phyloP scores from a whole-genome alignment of 2,797 vertebrate species.

The Dryobates pubescens region DNA sequence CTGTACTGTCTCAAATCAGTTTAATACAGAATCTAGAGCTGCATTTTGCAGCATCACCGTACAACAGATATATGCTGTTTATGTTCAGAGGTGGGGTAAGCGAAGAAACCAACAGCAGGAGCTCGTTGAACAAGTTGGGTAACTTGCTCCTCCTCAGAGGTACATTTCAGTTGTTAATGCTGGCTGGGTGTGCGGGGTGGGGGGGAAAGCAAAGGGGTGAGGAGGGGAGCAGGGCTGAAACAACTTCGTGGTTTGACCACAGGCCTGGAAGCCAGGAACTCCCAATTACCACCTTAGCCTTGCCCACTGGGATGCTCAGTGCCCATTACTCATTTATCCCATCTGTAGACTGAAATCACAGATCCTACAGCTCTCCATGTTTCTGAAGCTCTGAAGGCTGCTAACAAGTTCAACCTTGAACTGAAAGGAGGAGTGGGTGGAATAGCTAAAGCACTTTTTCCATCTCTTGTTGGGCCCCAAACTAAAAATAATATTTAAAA shows the following conservation, averaged over 20 bases:
- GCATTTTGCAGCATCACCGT: not conserved
- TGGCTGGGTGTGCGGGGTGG: not conserved
- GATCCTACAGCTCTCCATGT: not conserved
- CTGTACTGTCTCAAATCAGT: not conserved
- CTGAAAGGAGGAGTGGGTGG: not conserved
- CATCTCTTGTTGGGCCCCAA: not conserved
- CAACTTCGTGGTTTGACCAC: not conserved
- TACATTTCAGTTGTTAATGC: conserved; percentile 4
- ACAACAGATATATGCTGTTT: not conserved
- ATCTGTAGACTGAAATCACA: fast-evolving
- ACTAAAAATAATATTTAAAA: conserved; percentile 25
- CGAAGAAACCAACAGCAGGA: conserved; percentile 17
- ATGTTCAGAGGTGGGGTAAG: conserved; percentile 14
- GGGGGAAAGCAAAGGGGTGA: not conserved
- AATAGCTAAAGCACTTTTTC: not conserved
- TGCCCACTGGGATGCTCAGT: not conserved
- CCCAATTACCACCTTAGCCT: not conserved
- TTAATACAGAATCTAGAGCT: not conserved
- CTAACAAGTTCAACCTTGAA: not conserved
- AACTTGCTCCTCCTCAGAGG: conserved; percentile 18
- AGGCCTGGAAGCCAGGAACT: conserved; percentile 46
- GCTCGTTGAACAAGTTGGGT: not conserved
- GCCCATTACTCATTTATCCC: not conserved
- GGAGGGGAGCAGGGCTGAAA: not conserved
- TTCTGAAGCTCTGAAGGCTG: not conserved